Conservation (phyloP, 92 coral and sea anemone species). For the Epizoanthus stellaris region DNA sequence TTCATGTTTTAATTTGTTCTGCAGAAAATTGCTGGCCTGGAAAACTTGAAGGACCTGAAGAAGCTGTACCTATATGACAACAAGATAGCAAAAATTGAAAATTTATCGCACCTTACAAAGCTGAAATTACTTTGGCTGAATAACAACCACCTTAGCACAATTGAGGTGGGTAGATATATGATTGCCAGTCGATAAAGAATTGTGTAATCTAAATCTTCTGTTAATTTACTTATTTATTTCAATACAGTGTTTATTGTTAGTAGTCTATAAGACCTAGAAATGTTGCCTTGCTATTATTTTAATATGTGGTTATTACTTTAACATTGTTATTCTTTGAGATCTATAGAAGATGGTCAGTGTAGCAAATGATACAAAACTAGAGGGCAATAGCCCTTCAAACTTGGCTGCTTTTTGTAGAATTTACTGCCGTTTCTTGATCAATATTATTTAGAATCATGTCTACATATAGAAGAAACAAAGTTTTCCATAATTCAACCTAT, state of each 20-base stretch:
- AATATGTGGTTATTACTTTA: no score
- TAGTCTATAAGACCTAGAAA: neutral
- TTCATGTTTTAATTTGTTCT: neutral
- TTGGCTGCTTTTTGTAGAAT: no score
- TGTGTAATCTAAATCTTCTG: neutral
- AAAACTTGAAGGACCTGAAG: conserved; percentile 71
- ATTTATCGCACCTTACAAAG: conserved; percentile 72
- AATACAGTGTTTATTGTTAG: no score
- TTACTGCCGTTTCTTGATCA: no score
- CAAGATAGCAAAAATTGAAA: conserved; percentile 81
- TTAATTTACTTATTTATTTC: no score
- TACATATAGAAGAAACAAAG: no score
- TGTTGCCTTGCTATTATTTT: neutral
- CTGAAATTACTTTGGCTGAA: conserved; percentile 88
- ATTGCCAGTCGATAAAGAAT: neutral
- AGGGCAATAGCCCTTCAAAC: no score
- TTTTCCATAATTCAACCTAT: no score
- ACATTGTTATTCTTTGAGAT: no score
- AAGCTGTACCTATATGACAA: conserved; percentile 88
- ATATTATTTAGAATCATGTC: no score
- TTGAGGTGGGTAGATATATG: conserved; percentile 75
- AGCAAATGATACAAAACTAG: no score
- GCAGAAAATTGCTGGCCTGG: conserved; percentile 83
- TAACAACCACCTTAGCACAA: conserved; percentile 64
- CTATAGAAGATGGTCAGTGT: no score